Evolutionary conservation across 2,888 invertebrate species (phyloP).

Genomic region (Zaprionus bogoriensis): DNA sequence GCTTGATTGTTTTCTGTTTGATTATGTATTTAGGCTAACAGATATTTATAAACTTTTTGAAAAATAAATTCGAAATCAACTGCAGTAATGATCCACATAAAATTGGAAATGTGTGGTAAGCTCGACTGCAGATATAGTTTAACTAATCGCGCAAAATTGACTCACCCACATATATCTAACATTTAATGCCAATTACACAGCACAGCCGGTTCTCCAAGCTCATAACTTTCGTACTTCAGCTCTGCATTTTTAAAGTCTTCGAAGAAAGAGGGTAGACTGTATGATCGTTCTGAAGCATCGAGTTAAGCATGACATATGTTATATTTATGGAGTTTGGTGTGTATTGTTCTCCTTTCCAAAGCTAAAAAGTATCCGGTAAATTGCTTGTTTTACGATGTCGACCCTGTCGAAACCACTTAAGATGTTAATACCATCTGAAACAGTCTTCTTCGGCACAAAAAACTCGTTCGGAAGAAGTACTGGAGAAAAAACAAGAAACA

Average conservation of each 20-base stretch:
- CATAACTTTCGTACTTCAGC: no score
- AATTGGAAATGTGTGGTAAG: neutral
- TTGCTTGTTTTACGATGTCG: conserved; percentile 16
- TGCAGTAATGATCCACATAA: neutral
- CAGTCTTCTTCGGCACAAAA: conserved; percentile 12
- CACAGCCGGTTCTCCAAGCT: neutral
- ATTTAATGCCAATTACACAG: neutral
- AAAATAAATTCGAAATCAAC: neutral
- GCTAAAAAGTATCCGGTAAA: neutral
- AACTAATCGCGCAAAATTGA: neutral
- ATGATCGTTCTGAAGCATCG: neutral
- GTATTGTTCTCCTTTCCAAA: neutral
- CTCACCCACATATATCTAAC: neutral
- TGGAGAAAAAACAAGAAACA: conserved; percentile 15
- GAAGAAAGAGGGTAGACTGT: neutral
- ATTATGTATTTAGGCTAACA: conserved; percentile 6
- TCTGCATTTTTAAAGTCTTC: neutral
- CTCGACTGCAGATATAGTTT: neutral
- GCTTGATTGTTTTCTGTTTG: neutral
- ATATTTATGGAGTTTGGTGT: no score
- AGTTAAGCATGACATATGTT: neutral
- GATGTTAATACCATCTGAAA: conserved; percentile 8
- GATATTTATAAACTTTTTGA: no score
- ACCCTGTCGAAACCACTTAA: conserved; percentile 35
- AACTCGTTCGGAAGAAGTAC: conserved; percentile 48